A percentile compares a stretch with the other conserved stretches of the same genome.
Conservation (phyloP, 2,797 vertebrate species). For the Esox lucius region DNA sequence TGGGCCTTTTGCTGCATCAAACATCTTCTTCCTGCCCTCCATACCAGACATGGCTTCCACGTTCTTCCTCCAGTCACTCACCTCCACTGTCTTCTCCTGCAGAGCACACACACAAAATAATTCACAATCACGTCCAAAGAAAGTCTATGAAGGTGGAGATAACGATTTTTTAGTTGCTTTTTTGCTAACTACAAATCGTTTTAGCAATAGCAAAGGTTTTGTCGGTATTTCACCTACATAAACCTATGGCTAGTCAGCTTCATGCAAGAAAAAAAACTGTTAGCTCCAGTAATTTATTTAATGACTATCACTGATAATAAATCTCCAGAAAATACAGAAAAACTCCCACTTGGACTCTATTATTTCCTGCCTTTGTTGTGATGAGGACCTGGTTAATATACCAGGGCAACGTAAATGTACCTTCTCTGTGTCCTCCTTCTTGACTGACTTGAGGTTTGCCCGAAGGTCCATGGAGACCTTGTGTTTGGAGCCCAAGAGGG, state of each 20-base stretch:
- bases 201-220: no score
- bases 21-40: slow-evolving; percentile 99
- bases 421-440: slow-evolving; percentile 98
- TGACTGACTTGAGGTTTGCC: slow-evolving; percentile 96
- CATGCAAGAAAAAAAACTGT: background rate
- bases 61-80: slow-evolving; percentile 97
- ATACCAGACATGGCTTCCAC: slow-evolving; percentile 98
- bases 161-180: no score
- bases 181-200: no score
- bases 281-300: background rate
- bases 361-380: background rate
- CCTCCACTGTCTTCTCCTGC: slow-evolving; percentile 92
- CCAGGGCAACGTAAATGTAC: slow-evolving; percentile 56
- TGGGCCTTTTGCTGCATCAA: slow-evolving; percentile 86
- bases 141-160: background rate
- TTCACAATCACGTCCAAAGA: background rate
- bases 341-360: background rate
- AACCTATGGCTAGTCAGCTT: background rate
- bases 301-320: background rate
- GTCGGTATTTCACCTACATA: background rate
- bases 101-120: background rate
- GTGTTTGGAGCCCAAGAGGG: slow-evolving; percentile 95
- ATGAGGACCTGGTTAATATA: background rate
- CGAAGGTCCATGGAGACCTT: slow-evolving; percentile 96
- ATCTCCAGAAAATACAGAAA: background rate